These are phyloP conservation scores for Kryptolebias ocellatus DNA, from an alignment of 2,797 vertebrate species.

Conservation along the genomic window DNA sequence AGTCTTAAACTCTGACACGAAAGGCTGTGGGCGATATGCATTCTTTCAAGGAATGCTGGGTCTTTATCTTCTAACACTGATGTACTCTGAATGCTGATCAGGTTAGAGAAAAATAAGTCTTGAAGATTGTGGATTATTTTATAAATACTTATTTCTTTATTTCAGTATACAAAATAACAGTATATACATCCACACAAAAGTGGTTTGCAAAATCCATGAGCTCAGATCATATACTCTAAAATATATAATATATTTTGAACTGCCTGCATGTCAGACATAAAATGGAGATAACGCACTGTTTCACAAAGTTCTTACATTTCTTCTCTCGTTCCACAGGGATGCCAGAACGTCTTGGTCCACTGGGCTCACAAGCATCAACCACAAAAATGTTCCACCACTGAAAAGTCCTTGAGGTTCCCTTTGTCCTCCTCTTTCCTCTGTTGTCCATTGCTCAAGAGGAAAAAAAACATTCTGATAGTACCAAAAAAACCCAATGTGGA, in stretches of 20 bases:
- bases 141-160: constrained; percentile 96
- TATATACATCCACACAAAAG: constrained; percentile 94
- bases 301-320: constrained; percentile 67
- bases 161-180: constrained; percentile 92
- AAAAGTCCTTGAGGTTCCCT: constrained; percentile 79
- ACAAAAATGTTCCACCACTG: constrained; percentile 63
- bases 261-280: constrained; percentile 66
- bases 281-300: constrained; percentile 69
- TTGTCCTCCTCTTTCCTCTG: constrained; percentile 71
- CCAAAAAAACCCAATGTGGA: constrained; percentile 49
- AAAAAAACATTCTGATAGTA: constrained; percentile 44
- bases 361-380: constrained; percentile 67
- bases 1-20: too few relatives aligned
- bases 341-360: constrained; percentile 61
- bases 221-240: constrained; percentile 75
- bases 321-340: constrained; percentile 72
- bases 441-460: constrained; percentile 54
- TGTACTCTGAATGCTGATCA: constrained; percentile 35
- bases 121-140: constrained; percentile 77
- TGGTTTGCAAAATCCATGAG: constrained; percentile 86
- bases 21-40: too few relatives aligned
- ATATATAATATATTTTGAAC: constrained; percentile 73
- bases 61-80: too few relatives aligned
- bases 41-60: too few relatives aligned
- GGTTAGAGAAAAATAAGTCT: constrained; percentile 31